Base-by-base conservation (phyloP, 2,797 vertebrate species). In the Meriones psammophilus region DNA sequence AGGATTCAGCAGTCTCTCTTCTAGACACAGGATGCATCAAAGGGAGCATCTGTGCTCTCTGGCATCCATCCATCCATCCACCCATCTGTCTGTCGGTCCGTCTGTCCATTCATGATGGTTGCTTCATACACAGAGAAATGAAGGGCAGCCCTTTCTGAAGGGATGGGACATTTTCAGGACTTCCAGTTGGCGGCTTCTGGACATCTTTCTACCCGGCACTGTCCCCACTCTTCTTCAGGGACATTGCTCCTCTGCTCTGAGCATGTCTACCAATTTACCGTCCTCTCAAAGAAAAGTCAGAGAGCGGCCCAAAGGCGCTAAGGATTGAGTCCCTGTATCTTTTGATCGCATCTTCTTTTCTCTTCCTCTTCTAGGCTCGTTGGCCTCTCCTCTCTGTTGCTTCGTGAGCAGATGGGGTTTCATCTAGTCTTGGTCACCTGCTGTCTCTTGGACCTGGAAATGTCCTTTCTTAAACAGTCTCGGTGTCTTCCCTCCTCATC, bases 401-500 rank as follows among this genome's bases (percentile, higher is more conserved):
- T 30, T 6, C 62, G 42, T 10, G 24, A 33, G 1, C 30, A 4
- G 3, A 58, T 69, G 5, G 14, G 80, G 24, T 3, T 0, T 1
- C 0, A 10, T 64, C 64, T 7, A 1, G 46, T 30, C 76, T 24
- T 71, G 42, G 3, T 84, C 36, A 2, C 15, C 13, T 60, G 68
- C 81, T 33, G 14, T 36, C 60, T 30, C 33, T 30, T 26, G 13
- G 5, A 14, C 71, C 83, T 56, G 39, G n/a, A 60, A 18, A 18
- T 26, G 26, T 13, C 56, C 5, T 56, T 73, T n/a, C 46, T 71
- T 54, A 24, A 68, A 28, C 4, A 30, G 12, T n/a, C 5, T 42
- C 0, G 0, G 1, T 0, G 4, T 30, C 5, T 46, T 17, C 30
- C n/a, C 56, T n/a, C 2, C 17, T 36, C 0, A 26, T 6, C 42